Evolutionary conservation across 2,888 invertebrate species (phyloP).

Genomic region (Drosophila pseudotalamancana): DNA sequence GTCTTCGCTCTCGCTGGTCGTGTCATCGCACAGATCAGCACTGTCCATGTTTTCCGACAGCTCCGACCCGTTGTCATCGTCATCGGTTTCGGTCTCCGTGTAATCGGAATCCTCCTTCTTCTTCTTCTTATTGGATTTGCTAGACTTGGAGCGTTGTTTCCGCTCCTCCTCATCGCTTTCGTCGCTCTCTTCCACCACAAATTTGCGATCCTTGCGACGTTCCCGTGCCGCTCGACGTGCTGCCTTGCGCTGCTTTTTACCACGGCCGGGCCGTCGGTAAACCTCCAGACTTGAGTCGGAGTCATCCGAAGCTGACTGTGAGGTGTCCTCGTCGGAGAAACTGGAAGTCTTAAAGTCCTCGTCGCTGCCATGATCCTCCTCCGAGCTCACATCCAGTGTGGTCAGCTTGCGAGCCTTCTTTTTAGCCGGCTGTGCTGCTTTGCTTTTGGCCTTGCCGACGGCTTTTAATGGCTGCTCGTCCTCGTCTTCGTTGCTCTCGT

Average conservation of each 20-base stretch:
- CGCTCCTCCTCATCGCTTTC: conserved; percentile 84
- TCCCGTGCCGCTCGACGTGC: conserved; percentile 85
- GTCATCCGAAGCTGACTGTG: conserved; percentile 86
- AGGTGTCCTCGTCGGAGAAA: conserved; percentile 84
- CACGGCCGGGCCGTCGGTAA: conserved; percentile 84
- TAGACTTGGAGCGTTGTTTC: conserved; percentile 50
- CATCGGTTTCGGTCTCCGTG: conserved; percentile 87
- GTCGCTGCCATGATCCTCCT: conserved; percentile 91
- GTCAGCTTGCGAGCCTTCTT: conserved; percentile 91
- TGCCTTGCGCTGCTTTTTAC: conserved; percentile 85
- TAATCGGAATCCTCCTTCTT: conserved; percentile 85
- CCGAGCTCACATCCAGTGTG: conserved; percentile 91
- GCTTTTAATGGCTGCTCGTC: conserved; percentile 79
- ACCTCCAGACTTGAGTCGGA: conserved; percentile 85
- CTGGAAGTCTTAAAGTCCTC: conserved; percentile 95
- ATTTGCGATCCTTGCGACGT: conserved; percentile 82
- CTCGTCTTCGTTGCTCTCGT: conserved; percentile 70
- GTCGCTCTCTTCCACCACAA: conserved; percentile 86
- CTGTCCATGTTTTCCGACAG: conserved; percentile 83
- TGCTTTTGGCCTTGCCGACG: conserved; percentile 61
- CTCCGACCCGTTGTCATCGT: conserved; percentile 81
- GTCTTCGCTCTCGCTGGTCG: conserved; percentile 83
- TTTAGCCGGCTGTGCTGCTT: conserved; percentile 72
- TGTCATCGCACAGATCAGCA: conserved; percentile 84
- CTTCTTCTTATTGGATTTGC: conserved; percentile 85